Percentiles rank a stretch among this genome's conserved stretches.
Evolutionary conservation across 2,888 invertebrate genomes (phyloP).

Genomic region (Cheilosia vernalis): DNA sequence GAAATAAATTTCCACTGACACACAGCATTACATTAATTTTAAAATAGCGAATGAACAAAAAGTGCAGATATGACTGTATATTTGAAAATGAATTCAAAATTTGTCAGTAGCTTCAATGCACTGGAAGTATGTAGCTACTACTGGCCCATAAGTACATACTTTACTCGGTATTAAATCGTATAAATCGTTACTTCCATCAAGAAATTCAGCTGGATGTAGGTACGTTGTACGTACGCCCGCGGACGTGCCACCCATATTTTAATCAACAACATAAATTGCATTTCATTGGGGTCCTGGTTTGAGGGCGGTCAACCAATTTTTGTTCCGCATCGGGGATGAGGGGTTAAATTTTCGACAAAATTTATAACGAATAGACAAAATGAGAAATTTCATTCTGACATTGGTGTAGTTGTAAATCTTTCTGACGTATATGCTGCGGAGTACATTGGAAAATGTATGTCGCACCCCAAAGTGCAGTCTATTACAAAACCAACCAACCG

Average conservation of each 20-base stretch:
- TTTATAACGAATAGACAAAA: slow-evolving; percentile 52
- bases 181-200: slow-evolving; percentile 55
- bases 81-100: slow-evolving; percentile 71
- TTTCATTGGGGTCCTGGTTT: slow-evolving; percentile 29
- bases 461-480: slow-evolving; percentile 22
- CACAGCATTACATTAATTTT: slow-evolving; percentile 52
- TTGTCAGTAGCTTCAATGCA: neutral
- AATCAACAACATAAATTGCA: slow-evolving; percentile 69
- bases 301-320: slow-evolving; percentile 8
- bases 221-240: too few species aligned
- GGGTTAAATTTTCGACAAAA: slow-evolving; percentile 26
- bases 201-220: too few species aligned
- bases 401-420: slow-evolving; percentile 55
- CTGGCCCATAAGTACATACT: neutral
- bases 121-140: neutral
- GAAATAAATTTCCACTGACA: slow-evolving; percentile 53
- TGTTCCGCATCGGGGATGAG: neutral
- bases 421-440: slow-evolving; percentile 21
- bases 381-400: slow-evolving; percentile 32
- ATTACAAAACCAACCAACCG: slow-evolving; percentile 21
- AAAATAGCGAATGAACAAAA: slow-evolving; percentile 48
- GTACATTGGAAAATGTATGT: slow-evolving; percentile 52
- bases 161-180: slow-evolving; percentile 54
- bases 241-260: slow-evolving; percentile 43
- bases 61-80: slow-evolving; percentile 15